phyloP scores from a whole-genome alignment of 2,797 vertebrate genomes.

The Synaphobranchus kaupii region DNA sequence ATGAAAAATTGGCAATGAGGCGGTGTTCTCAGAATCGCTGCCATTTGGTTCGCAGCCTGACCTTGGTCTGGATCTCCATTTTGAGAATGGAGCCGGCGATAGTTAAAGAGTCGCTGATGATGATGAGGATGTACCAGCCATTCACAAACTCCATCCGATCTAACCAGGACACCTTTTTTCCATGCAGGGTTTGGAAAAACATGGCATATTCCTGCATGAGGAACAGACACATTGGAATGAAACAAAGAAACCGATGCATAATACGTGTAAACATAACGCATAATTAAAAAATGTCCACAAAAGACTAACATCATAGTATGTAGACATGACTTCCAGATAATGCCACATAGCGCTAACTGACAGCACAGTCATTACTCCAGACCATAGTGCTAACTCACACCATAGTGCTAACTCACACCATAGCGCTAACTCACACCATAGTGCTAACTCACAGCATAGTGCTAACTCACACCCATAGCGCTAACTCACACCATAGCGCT shows the following conservation, averaged over 20 bases:
- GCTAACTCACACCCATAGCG: rapidly evolving
- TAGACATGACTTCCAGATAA: background rate
- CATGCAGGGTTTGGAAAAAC: conserved; percentile 79
- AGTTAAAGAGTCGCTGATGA: conserved; percentile 84
- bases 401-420: background rate
- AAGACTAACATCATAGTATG: background rate
- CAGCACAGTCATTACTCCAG: background rate
- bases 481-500: background rate
- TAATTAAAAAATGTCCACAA: background rate
- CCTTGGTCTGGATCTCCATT: conserved; percentile 92
- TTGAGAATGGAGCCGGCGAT: conserved; percentile 87
- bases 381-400: conserved; percentile 66
- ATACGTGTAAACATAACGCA: background rate
- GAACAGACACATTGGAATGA: conserved; percentile 32
- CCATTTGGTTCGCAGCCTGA: background rate
- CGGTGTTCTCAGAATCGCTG: background rate
- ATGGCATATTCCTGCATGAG: conserved; percentile 81
- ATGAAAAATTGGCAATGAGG: background rate
- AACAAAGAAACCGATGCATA: background rate
- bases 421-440: background rate
- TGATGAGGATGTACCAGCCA: conserved; percentile 91
- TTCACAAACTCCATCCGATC: conserved; percentile 94
- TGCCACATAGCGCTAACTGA: background rate
- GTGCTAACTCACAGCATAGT: conserved; percentile 68
- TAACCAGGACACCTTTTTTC: conserved; percentile 78